Conservation (phyloP, 2,888 invertebrate species). For the Steinernema scapterisci region DNA sequence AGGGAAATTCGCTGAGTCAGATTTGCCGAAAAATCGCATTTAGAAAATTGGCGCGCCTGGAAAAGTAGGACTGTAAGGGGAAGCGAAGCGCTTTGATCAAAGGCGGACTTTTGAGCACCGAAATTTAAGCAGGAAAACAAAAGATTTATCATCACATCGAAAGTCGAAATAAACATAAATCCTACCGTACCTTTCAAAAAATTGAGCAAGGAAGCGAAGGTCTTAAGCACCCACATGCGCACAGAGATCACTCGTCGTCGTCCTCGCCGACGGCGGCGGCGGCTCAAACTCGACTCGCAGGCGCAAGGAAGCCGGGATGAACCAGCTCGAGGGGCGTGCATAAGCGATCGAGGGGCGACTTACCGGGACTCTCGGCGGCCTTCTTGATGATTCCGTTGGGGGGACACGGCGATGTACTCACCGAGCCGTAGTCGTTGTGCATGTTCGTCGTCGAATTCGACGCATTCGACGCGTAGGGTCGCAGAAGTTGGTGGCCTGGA, state of each 20-base stretch:
- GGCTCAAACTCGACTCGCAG: background rate
- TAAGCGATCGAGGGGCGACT: slow-evolving; percentile 19
- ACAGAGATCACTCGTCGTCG: background rate
- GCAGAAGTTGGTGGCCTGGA: slow-evolving; percentile 19
- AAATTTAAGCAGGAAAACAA: too few species aligned
- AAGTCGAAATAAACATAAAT: background rate
- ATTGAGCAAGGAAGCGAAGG: background rate
- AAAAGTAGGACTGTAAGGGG: too few species aligned
- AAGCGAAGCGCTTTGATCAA: too few species aligned
- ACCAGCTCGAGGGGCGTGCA: slow-evolving; percentile 6
- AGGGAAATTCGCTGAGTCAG: too few species aligned
- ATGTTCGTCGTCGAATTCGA: slow-evolving; percentile 8
- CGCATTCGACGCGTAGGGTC: slow-evolving; percentile 16
- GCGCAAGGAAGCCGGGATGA: background rate
- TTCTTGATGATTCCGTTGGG: slow-evolving; percentile 19
- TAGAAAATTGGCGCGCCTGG: too few species aligned
- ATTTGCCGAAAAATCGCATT: too few species aligned
- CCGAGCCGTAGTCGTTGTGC: slow-evolving; percentile 29
- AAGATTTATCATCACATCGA: too few species aligned
- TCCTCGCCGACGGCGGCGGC: too few species aligned
- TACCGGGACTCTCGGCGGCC: slow-evolving; percentile 23
- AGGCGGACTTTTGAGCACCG: too few species aligned
- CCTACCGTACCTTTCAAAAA: slow-evolving; percentile 9
- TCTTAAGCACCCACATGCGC: slow-evolving; percentile 16
- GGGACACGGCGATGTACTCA: slow-evolving; percentile 6